Evolutionary conservation across 2,113 vertebrate species (phyloP).

Genomic region (Lates calcarifer): DNA sequence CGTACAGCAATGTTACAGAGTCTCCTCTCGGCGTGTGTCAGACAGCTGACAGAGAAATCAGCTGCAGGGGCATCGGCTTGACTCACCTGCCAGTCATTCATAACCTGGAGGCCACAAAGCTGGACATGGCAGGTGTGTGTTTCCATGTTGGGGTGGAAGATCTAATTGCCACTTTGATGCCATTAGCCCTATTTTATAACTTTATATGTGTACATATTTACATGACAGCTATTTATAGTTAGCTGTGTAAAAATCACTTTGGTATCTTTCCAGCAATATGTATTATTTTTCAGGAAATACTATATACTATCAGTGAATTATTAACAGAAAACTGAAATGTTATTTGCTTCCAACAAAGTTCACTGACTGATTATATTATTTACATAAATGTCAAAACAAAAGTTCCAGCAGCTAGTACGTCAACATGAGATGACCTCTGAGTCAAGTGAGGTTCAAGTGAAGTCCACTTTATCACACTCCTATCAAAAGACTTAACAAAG

Average conservation of each 20-base stretch:
- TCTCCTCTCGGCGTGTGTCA: constrained; percentile 79
- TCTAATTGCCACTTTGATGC: background rate
- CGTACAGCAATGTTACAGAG: constrained; percentile 41
- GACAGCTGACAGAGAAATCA: constrained; percentile 75
- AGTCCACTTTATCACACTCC: background rate
- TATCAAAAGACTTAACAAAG: background rate
- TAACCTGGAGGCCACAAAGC: constrained; percentile 78
- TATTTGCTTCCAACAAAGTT: background rate
- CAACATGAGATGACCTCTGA: background rate
- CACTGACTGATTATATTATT: background rate
- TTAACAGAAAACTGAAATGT: background rate
- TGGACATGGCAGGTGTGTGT: constrained; percentile 86
- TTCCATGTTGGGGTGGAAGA: background rate
- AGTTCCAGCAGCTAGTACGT: background rate
- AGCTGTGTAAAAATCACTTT: too few relatives aligned
- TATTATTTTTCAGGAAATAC: background rate
- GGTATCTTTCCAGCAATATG: too few relatives aligned
- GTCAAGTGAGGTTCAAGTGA: background rate
- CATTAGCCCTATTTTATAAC: background rate
- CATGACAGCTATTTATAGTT: too few relatives aligned
- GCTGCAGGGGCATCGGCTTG: constrained; percentile 80
- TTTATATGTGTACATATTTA: too few relatives aligned
- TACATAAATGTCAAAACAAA: background rate
- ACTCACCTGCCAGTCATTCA: constrained; percentile 82
- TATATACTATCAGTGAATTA: too few relatives aligned